A percentile compares a stretch with the other conserved stretches of the same genome.
Conservation (phyloP, 2,888 invertebrate species). For the Sericinus montela region DNA sequence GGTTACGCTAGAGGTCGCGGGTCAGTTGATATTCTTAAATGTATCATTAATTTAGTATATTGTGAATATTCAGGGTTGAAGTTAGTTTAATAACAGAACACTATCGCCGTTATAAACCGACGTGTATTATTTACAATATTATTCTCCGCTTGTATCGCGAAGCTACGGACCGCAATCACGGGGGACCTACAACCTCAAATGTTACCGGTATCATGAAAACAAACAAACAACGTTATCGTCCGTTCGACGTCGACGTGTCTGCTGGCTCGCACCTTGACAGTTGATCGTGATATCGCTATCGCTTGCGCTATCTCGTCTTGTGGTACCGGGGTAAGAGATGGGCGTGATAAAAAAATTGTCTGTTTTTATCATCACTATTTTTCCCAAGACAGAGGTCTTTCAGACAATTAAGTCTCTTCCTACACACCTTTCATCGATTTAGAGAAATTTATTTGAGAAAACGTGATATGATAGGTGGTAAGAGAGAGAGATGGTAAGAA, state of each 20-base stretch:
- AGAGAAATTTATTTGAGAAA: too few relatives aligned
- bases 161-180: conserved; percentile 5
- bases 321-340: conserved; percentile 18
- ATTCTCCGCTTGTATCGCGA: not conserved
- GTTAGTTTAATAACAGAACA: not conserved
- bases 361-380: too few relatives aligned
- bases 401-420: too few relatives aligned
- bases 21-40: too few relatives aligned
- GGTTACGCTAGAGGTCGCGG: too few relatives aligned
- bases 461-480: too few relatives aligned
- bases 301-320: conserved; percentile 29
- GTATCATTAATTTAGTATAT: too few relatives aligned
- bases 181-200: conserved; percentile 22
- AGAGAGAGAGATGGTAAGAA: too few relatives aligned
- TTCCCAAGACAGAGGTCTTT: too few relatives aligned
- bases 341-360: not conserved
- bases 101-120: not conserved
- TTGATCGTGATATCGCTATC: conserved; percentile 50
- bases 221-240: conserved; percentile 51
- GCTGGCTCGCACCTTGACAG: conserved; percentile 61
- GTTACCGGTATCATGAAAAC: conserved; percentile 33
- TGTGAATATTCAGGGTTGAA: too few relatives aligned
- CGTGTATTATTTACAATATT: conserved; percentile 1
- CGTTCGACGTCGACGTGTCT: conserved; percentile 60
- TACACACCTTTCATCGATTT: too few relatives aligned